These are phyloP conservation scores for Chydorus sphaericus DNA, from an alignment of 2,888 invertebrate species.

Conservation along the genomic window DNA sequence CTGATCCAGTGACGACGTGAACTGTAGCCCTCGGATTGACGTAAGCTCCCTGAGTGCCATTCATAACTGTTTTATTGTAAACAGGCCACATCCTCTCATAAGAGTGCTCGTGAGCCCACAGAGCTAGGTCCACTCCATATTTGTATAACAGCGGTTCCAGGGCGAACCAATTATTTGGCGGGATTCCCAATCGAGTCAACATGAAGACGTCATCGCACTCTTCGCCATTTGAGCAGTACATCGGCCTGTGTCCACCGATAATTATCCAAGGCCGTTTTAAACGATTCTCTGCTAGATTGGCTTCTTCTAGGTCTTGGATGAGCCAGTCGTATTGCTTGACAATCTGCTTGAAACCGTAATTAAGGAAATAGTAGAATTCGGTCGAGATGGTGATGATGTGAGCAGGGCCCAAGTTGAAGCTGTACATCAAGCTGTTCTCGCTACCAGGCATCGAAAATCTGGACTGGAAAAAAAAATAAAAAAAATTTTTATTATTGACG, in stretches of 20 bases:
- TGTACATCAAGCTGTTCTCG: constrained; percentile 56
- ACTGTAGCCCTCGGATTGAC: constrained; percentile 69
- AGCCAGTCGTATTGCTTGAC: constrained; percentile 76
- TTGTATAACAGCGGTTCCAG: constrained; percentile 73
- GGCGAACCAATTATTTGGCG: too few relatives aligned
- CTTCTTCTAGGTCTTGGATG: constrained; percentile 57
- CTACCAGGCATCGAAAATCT: constrained; percentile 80
- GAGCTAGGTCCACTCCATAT: constrained; percentile 78
- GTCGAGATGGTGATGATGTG: constrained; percentile 86
- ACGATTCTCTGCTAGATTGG: constrained; percentile 58
- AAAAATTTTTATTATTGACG: too few relatives aligned
- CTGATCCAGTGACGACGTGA: constrained; percentile 78
- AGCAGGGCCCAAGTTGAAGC: constrained; percentile 74
- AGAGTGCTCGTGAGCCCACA: constrained; percentile 97
- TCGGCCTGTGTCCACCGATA: constrained; percentile 69
- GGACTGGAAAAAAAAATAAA: too few relatives aligned
- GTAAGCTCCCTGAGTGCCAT: constrained; percentile 54
- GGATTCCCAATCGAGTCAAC: too few relatives aligned
- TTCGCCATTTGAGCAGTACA: constrained; percentile 79
- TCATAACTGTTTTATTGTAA: constrained; percentile 59
- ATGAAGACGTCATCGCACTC: too few relatives aligned
- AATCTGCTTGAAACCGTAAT: constrained; percentile 68
- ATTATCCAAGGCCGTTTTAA: constrained; percentile 62
- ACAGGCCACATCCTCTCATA: constrained; percentile 94
- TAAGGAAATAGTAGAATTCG: constrained; percentile 82